Evolutionary conservation across 2,113 vertebrate species (phyloP), one percentile per base, ranked within the genome.

Genomic region (Recurvirostra avosetta): DNA sequence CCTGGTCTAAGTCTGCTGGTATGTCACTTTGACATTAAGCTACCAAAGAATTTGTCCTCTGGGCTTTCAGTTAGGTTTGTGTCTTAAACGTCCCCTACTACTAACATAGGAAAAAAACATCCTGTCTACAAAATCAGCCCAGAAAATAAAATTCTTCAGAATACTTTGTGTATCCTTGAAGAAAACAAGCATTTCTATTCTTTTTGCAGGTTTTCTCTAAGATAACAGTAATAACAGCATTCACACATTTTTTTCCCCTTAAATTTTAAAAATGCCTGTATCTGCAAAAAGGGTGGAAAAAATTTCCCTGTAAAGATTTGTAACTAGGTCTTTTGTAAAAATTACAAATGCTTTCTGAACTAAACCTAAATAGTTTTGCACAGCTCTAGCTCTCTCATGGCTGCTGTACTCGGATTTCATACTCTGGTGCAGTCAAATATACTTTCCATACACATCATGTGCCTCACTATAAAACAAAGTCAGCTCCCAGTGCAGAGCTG

Each of bases 321-420:
- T 49, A 67, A 67, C 8, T 26, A 62, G 8, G 5, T 26, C 22
- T 66, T 49, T 56, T 77, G 8, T 11, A 87, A 86, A 94, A 86
- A 38, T 67, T 75, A 26, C 27, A 86, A 73, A 58, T 49, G 20
- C 6, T 74, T 66, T 91, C 76, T 77, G 45, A 92, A 62, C 11
- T 55, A 92, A 90, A 63, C 6, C 7, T 59, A 11, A 43, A 30
- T 22, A 74, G 27, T 80, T 96, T 70, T 92, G 53, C 36, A 81
- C 20, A 67, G 40, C 26, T 85, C 40, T 58, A 59, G 26, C 32
- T 86, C 49, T 86, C 76, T 91, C 41, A 81, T 38, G 32, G 12
- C 30, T 92, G 34, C 52, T 74, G n/a, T 59, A 55, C 52, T 92
- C 91, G 88, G 27, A 72, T 94, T 95, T 90, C 74, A 94, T 73